These are phyloP conservation scores for Hippopotamus amphibius DNA, from an alignment of 2,113 vertebrate genomes.

Conservation along the genomic window DNA sequence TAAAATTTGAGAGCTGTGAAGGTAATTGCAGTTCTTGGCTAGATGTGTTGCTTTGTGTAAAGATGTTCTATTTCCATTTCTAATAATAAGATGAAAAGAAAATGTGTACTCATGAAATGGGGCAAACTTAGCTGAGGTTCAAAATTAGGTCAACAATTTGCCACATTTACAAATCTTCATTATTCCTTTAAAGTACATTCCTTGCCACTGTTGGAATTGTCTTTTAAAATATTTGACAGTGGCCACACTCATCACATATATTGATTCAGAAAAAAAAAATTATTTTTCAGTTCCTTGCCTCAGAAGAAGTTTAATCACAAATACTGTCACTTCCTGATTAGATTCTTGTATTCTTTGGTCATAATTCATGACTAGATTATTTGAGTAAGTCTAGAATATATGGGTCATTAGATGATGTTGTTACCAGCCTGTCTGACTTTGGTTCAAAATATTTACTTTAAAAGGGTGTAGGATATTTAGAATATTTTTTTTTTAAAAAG, in stretches of 20 bases:
- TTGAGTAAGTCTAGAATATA: not conserved
- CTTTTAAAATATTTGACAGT: slow-evolving; percentile 42
- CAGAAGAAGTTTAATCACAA: slow-evolving; percentile 26
- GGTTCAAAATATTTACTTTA: slow-evolving; percentile 53
- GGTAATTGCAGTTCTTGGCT: not conserved
- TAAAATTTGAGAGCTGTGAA: not conserved
- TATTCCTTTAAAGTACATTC: not conserved
- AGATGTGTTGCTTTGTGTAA: not conserved
- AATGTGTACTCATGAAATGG: not conserved
- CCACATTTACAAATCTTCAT: not conserved
- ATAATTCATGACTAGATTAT: not conserved
- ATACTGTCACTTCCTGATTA: not conserved
- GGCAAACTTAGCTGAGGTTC: not conserved
- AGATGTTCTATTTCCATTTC: not conserved
- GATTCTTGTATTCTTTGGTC: not conserved
- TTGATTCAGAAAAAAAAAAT: not conserved
- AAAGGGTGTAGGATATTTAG: not conserved
- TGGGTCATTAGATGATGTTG: not conserved
- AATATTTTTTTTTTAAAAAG: not conserved
- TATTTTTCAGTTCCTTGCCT: not conserved
- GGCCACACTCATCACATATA: not conserved
- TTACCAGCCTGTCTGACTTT: not conserved
- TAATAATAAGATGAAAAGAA: slow-evolving; percentile 41
- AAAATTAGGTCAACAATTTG: slow-evolving; percentile 42
- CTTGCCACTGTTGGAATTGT: not conserved